Evolutionary conservation across 2,888 invertebrate species (phyloP).

Genomic region (Troides oblongomaculatus): DNA sequence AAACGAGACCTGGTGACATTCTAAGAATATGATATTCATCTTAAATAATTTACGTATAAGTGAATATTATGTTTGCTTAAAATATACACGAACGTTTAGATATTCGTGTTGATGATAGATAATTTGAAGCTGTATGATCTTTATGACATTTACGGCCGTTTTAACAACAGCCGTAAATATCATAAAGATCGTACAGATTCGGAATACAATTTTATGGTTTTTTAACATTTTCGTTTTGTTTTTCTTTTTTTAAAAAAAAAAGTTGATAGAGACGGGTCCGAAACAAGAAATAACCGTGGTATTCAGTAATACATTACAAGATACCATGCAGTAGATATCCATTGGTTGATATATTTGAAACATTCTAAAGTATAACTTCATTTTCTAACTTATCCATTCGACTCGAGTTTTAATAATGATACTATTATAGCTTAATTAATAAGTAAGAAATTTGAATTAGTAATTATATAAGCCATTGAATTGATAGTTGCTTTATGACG

Average conservation of each 20-base stretch:
- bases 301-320: too few species aligned
- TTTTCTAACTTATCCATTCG: not conserved
- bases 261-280: too few species aligned
- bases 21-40: not conserved
- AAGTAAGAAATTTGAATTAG: not conserved
- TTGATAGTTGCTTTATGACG: not conserved
- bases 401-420: not conserved
- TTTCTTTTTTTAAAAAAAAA: too few species aligned
- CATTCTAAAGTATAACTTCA: not conserved
- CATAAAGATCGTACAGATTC: not conserved
- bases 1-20: not conserved
- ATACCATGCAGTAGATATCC: too few species aligned
- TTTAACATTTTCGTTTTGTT: too few species aligned
- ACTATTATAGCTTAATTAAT: not conserved
- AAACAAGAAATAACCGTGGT: too few species aligned
- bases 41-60: not conserved
- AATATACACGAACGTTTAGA: not conserved
- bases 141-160: too few species aligned
- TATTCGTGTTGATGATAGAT: conserved; percentile 1
- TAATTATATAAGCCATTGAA: not conserved
- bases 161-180: conserved; percentile 1
- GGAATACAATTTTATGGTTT: not conserved
- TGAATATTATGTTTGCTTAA: conserved; percentile 1
- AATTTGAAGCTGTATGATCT: not conserved
- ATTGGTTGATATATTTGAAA: not conserved